These are phyloP conservation scores for Macrosoma leucophasiata DNA, from an alignment of 2,888 invertebrate species.

Conservation along the genomic window DNA sequence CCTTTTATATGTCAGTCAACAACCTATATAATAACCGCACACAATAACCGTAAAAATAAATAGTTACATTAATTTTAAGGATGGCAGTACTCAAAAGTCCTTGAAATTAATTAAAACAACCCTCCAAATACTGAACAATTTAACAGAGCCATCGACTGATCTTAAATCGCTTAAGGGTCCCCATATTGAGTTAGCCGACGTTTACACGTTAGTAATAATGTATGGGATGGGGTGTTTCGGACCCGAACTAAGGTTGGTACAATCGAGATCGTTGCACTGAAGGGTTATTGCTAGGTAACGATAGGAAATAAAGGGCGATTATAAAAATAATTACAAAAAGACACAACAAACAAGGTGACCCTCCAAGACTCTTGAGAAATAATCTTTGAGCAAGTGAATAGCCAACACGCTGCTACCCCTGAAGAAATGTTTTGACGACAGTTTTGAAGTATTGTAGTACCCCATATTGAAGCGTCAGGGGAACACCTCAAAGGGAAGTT, in stretches of 20 bases:
- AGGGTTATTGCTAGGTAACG: conserved; percentile 44
- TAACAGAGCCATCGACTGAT: conserved; percentile 57
- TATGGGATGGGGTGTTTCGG: conserved; percentile 47
- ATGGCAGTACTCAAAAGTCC: conserved; percentile 17
- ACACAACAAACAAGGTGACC: too few species aligned
- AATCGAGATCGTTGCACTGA: conserved; percentile 43
- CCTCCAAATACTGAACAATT: conserved; percentile 43
- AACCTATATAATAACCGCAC: too few species aligned
- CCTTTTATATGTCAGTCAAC: too few species aligned
- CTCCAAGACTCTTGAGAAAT: too few species aligned
- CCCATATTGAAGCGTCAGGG: too few species aligned
- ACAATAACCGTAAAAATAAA: conserved; percentile 1
- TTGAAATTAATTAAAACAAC: conserved; percentile 62
- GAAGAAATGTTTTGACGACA: too few species aligned
- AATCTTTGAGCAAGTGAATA: too few species aligned
- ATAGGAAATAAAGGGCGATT: too few species aligned
- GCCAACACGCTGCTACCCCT: too few species aligned
- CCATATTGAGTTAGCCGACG: conserved; percentile 64
- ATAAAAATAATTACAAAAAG: too few species aligned
- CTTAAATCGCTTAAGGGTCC: conserved; percentile 60
- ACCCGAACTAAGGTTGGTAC: conserved; percentile 37
- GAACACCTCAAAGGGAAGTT: too few species aligned
- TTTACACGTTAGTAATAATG: conserved; percentile 64
- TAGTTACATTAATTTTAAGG: conserved; percentile 1
- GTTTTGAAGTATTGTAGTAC: too few species aligned